A percentile compares a stretch with the other conserved stretches of the same genome.
phyloP scores from a whole-genome alignment of 2,113 vertebrate species.

The Piprites chloris region DNA sequence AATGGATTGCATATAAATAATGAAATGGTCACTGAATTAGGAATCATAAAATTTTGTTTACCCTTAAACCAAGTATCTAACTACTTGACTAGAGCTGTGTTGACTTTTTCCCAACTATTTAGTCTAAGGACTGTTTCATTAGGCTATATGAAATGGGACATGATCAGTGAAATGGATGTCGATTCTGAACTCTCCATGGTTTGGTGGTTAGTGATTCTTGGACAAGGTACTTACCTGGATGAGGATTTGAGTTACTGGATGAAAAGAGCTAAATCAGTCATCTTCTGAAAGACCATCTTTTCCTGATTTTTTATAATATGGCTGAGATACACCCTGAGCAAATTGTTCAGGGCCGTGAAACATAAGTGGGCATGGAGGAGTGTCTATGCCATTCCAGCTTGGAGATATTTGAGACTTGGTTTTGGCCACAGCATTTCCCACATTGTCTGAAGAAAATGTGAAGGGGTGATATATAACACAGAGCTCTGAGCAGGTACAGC shows the following conservation, averaged over 20 bases:
- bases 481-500: not conserved
- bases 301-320: not conserved
- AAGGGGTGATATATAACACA: not conserved
- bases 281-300: not conserved
- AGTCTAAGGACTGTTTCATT: not conserved
- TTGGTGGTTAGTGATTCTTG: not conserved
- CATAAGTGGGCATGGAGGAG: not conserved
- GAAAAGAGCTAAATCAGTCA: not conserved
- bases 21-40: not conserved
- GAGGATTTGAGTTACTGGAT: not conserved
- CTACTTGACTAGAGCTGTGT: not conserved
- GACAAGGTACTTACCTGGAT: not conserved
- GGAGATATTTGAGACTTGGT: not conserved
- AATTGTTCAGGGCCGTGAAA: not conserved
- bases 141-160: not conserved
- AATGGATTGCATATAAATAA: not conserved
- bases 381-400: not conserved
- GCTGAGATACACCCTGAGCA: not conserved
- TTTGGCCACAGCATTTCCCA: not conserved
- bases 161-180: not conserved
- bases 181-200: not conserved
- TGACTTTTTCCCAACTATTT: not conserved
- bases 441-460: not conserved
- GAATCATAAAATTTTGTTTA: not conserved
- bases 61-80: not conserved